These are phyloP conservation scores for Caenorhabditis uteleia DNA, from an alignment of 2,888 invertebrate genomes.

Conservation along the genomic window DNA sequence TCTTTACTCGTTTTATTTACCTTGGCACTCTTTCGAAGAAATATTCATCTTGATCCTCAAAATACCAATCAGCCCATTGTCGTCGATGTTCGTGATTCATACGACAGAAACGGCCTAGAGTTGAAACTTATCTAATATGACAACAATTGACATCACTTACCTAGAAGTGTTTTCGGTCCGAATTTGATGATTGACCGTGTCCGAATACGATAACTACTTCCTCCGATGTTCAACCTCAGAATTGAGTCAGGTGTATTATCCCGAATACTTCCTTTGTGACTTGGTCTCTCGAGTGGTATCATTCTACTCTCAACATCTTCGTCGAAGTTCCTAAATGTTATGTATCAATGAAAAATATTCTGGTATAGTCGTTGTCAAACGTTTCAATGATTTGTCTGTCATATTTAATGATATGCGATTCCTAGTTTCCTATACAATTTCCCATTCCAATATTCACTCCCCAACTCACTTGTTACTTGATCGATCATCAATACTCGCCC, in stretches of 20 bases:
- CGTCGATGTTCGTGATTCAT: constrained; percentile 68
- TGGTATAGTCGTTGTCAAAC: too few relatives aligned
- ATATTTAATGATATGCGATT: too few relatives aligned
- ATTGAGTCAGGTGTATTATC: constrained; percentile 58
- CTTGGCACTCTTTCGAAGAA: constrained; percentile 68
- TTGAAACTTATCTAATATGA: background rate
- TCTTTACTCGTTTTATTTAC: constrained; percentile 24
- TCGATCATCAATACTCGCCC: constrained; percentile 31
- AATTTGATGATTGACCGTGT: constrained; percentile 63
- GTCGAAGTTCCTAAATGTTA: constrained; percentile 35
- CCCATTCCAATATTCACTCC: background rate
- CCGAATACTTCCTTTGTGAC: constrained; percentile 47
- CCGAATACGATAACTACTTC: constrained; percentile 64
- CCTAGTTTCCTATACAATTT: too few relatives aligned
- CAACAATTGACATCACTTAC: constrained; percentile 3
- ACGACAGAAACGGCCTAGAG: constrained; percentile 53
- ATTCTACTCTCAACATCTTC: constrained; percentile 59
- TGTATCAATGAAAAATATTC: background rate
- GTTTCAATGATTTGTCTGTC: too few relatives aligned
- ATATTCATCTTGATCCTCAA: constrained; percentile 66
- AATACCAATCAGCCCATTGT: constrained; percentile 66
- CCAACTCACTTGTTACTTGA: constrained; percentile 34
- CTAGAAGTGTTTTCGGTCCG: constrained; percentile 61
- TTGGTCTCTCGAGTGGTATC: constrained; percentile 47
- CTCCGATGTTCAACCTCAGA: constrained; percentile 67